Base-by-base conservation (phyloP, 2,888 invertebrate genomes). In the Drosophila differens region DNA sequence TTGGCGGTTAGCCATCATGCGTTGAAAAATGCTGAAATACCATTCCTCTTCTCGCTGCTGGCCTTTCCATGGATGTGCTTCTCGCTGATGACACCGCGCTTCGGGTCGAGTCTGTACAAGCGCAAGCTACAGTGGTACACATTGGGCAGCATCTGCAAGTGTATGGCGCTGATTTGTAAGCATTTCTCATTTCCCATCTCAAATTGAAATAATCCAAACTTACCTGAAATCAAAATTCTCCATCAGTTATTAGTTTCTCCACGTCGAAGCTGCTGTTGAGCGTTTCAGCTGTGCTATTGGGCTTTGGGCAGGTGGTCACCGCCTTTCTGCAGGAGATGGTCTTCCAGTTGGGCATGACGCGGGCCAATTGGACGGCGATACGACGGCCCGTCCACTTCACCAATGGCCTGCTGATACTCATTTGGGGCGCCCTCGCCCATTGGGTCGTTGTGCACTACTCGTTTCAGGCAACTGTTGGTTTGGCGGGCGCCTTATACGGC, bases 61-160 rank as follows among this genome's bases (percentile, higher is more conserved):
- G 93, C 93, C n/a, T 93, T 93, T 68, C 93, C 93, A 1, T 93
- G 93, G 93, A 93, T 93, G 93, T 93, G 93, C 79, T 93, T 93
- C 71, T 92, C 93, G 1, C 77, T 93, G 80, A 93, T 93, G 93
- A 93, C 93, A 30, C 93, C 93, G 2, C 91, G 93, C 12, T 93
- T 93, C 67, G 93, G 93, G 1, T 89, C 87, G 0, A 92, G 91
- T 10, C 85, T 93, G 6, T 90, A 91, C 63, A 93, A 93, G 60
- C 88, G 89, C 16, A 93, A 93, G 72, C 84, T 92, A 30, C 89
- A 93, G 47, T 93, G 93, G 93, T 92, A 93, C 74, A 92, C 92
- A 0, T 68, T 93, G 63, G 93, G 93, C 44, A 93, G 93, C 73
- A 79, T 92, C 47, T 92, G 91, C 72, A 93, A 93, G 71, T 91